phyloP scores from a whole-genome alignment of 1,140 invertebrate genomes.

The Phocides pigmalion region DNA sequence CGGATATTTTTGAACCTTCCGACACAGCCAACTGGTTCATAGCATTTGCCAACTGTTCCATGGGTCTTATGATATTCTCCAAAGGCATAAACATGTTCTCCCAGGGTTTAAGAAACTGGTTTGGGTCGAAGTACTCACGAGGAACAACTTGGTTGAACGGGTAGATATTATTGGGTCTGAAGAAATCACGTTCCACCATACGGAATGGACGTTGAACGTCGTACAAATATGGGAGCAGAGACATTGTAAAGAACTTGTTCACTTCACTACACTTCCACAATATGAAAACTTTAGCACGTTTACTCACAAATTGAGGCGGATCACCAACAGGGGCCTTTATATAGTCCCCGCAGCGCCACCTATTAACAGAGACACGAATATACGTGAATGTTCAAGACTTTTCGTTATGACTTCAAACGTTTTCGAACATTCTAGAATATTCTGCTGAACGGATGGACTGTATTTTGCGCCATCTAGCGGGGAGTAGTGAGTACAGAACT shows the following conservation, averaged over 20 bases:
- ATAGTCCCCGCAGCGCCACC: constrained; percentile 63
- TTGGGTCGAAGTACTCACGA: constrained; percentile 45
- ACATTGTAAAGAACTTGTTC: constrained; percentile 52
- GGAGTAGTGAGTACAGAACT: constrained; percentile 44
- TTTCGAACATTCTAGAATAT: constrained; percentile 36
- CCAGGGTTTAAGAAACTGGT: constrained; percentile 43
- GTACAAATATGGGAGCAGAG: constrained; percentile 60
- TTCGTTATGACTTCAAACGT: constrained; percentile 7
- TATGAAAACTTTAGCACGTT: background rate
- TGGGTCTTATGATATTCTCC: constrained; percentile 54
- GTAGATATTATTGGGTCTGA: constrained; percentile 45
- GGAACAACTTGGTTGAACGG: constrained; percentile 51
- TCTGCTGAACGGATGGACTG: too few species aligned
- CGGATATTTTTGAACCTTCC: constrained; percentile 48
- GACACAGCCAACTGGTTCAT: constrained; percentile 57
- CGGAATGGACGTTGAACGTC: constrained; percentile 57
- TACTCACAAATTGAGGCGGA: constrained; percentile 37
- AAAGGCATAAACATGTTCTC: constrained; percentile 44
- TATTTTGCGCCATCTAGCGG: constrained; percentile 49
- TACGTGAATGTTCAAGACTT: constrained; percentile 50
- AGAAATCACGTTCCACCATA: constrained; percentile 51
- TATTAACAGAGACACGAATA: constrained; percentile 38
- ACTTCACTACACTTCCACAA: constrained; percentile 1
- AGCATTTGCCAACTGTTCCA: constrained; percentile 55
- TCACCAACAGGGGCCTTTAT: constrained; percentile 45